These are phyloP conservation scores for Fulmarus glacialis DNA, from an alignment of 2,113 vertebrate species.

Conservation along the genomic window DNA sequence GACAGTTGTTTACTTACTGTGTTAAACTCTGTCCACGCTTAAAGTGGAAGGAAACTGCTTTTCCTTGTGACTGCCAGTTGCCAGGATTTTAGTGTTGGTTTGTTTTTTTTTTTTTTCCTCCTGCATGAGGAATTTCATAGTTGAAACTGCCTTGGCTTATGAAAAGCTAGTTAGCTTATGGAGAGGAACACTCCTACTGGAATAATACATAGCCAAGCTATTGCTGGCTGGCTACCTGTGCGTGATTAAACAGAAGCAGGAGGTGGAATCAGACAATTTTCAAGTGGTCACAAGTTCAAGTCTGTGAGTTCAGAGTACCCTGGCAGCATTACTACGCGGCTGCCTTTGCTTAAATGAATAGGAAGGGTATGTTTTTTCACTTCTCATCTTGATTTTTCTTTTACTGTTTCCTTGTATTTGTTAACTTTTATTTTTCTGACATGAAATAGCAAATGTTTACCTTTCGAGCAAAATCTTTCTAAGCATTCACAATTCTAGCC, in stretches of 20 bases:
- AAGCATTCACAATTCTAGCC: background rate
- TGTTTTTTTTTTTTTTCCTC: too few relatives aligned
- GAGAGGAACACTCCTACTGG: background rate
- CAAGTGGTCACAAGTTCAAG: background rate
- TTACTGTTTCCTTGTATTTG: background rate
- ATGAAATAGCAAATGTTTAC: background rate
- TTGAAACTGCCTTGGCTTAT: background rate
- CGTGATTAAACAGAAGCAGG: background rate
- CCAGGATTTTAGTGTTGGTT: background rate
- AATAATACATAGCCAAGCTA: background rate
- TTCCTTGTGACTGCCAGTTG: conserved; percentile 10
- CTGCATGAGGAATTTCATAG: background rate
- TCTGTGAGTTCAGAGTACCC: background rate
- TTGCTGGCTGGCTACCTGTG: background rate
- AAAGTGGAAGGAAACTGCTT: conserved; percentile 35
- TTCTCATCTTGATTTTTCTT: background rate
- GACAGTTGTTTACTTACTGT: background rate
- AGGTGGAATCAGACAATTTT: background rate
- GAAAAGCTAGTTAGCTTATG: background rate
- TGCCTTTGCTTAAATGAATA: background rate
- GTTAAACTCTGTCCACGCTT: background rate
- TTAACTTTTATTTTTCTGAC: background rate
- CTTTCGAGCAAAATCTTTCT: background rate
- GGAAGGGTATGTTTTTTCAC: background rate
- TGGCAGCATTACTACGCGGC: background rate